Evolutionary conservation across 2,888 invertebrate species (phyloP).

Genomic region (Netelia virgata): DNA sequence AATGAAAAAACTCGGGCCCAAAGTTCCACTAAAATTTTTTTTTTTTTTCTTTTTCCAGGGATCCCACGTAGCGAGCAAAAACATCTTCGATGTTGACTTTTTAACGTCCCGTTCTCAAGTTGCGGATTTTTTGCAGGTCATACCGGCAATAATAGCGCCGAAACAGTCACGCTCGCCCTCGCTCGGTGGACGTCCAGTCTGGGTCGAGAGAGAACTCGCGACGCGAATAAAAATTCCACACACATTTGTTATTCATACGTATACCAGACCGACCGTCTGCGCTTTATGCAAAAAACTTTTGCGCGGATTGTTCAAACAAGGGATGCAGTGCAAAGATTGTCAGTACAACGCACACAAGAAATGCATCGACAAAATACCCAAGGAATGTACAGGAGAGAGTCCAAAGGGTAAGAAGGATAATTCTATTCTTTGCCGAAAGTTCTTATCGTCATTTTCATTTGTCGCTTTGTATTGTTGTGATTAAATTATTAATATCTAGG

Average conservation of each 20-base stretch:
- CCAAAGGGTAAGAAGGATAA: slow-evolving; percentile 86
- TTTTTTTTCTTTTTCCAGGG: slow-evolving; percentile 62
- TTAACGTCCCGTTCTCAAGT: slow-evolving; percentile 24
- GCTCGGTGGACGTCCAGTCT: slow-evolving; percentile 89
- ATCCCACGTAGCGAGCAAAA: slow-evolving; percentile 52
- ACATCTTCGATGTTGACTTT: slow-evolving; percentile 61
- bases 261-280: slow-evolving; percentile 98
- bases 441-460: slow-evolving; percentile 21
- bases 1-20: neutral
- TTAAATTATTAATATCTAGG: slow-evolving; percentile 74
- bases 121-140: slow-evolving; percentile 74
- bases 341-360: slow-evolving; percentile 98
- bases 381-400: slow-evolving; percentile 94
- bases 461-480: slow-evolving; percentile 74
- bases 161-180: slow-evolving; percentile 90
- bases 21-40: slow-evolving; percentile 37
- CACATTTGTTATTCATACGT: slow-evolving; percentile 98
- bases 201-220: slow-evolving; percentile 91
- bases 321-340: slow-evolving; percentile 98
- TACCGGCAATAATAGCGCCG: slow-evolving; percentile 83
- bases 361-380: slow-evolving; percentile 95
- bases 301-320: slow-evolving; percentile 98
- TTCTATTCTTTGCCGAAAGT: slow-evolving; percentile 21
- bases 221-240: slow-evolving; percentile 92
- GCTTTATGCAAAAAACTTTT: slow-evolving; percentile 98